phyloP scores from a whole-genome alignment of 2,113 vertebrate species.

The Symphodus melops region DNA sequence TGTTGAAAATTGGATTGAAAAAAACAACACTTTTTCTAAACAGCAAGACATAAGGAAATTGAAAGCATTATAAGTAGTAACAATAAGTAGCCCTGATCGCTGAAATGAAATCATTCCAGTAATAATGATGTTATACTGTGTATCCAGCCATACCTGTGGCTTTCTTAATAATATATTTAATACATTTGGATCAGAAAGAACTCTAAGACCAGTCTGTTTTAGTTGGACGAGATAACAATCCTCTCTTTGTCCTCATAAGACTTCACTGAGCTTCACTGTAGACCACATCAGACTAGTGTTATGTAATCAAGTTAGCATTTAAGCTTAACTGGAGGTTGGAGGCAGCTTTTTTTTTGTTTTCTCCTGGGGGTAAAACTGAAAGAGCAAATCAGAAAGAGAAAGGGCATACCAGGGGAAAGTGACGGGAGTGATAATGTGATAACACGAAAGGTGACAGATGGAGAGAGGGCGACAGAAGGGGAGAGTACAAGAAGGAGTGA shows the following conservation, averaged over 20 bases:
- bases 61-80: too few relatives aligned
- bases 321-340: slow-evolving; percentile 39
- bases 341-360: background rate
- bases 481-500: background rate
- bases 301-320: slow-evolving; percentile 57
- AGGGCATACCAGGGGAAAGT: background rate
- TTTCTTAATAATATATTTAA: background rate
- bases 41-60: too few relatives aligned
- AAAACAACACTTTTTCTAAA: too few relatives aligned
- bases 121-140: background rate
- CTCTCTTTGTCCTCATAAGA: slow-evolving; percentile 42
- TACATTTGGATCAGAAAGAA: background rate
- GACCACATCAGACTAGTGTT: slow-evolving; percentile 38
- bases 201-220: slow-evolving; percentile 35
- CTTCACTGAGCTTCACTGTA: slow-evolving; percentile 12
- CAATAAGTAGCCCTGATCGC: background rate
- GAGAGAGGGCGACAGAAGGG: background rate
- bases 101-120: background rate
- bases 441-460: background rate
- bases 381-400: background rate
- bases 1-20: too few relatives aligned
- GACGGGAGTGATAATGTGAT: slow-evolving; percentile 13
- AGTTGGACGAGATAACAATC: slow-evolving; percentile 14
- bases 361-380: slow-evolving; percentile 4
- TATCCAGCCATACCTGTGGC: background rate